These are phyloP conservation scores for Rostratula benghalensis DNA, from an alignment of 2,113 vertebrate genomes.

Conservation along the genomic window DNA sequence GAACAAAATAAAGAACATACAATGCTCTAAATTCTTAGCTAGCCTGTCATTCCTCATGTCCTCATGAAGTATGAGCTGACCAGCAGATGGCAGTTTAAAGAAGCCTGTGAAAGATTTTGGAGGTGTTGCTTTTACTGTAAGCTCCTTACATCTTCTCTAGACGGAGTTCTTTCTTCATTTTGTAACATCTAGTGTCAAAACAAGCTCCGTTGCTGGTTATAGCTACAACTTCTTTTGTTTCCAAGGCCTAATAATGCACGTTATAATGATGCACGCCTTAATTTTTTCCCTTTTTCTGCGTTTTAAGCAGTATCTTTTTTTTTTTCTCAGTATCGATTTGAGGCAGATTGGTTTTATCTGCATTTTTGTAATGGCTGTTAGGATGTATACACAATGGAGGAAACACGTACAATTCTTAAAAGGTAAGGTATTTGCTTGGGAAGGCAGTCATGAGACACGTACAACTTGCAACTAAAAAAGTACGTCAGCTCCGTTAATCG, in stretches of 20 bases:
- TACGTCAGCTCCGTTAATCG: not conserved
- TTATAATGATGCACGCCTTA: constrained; percentile 17
- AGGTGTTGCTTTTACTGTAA: not conserved
- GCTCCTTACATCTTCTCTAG: constrained; percentile 10
- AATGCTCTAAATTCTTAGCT: not conserved
- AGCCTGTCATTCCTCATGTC: not conserved
- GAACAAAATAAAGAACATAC: constrained; percentile 15
- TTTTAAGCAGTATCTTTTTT: constrained; percentile 14
- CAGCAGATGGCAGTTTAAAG: constrained; percentile 55
- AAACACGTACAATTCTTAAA: constrained; percentile 51
- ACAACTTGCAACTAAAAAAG: constrained; percentile 35
- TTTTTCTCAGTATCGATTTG: not conserved
- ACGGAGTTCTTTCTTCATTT: constrained; percentile 59
- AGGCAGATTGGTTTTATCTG: constrained; percentile 52
- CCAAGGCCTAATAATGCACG: constrained; percentile 5
- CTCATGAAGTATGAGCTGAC: constrained; percentile 7
- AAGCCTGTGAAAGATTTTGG: not conserved
- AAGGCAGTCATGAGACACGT: constrained; percentile 35
- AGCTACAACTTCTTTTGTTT: constrained; percentile 37
- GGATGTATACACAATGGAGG: constrained; percentile 55
- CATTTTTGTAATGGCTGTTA: constrained; percentile 41
- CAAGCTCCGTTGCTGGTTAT: constrained; percentile 39
- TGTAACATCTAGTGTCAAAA: constrained; percentile 44
- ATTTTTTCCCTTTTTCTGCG: constrained; percentile 8
- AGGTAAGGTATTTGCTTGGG: constrained; percentile 70